Evolutionary conservation across 2,113 vertebrate genomes (phyloP), one percentile per base, ranked within the genome.

Genomic region (Cinclus cinclus): DNA sequence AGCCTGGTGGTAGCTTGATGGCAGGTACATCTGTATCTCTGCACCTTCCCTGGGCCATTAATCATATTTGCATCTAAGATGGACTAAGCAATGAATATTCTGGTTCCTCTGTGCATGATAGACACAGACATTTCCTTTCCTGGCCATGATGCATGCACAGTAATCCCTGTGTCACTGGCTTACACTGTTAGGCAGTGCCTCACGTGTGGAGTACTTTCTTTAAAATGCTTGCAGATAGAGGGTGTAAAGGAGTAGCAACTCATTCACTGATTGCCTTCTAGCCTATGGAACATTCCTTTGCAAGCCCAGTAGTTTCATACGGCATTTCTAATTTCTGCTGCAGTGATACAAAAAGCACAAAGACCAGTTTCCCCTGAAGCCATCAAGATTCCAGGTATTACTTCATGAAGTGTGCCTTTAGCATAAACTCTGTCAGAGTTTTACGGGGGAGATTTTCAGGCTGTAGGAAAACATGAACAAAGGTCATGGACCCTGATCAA

Each of bases 381-480:
- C 22, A 25, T 55, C 20, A 20, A n/a, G 31, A 27, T 63, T 37
- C 22, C 55, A 70, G 68, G 21, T 94, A 68, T 71, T 74, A 35
- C n/a, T 77, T 33, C 31, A 47, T 4, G 39, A 39, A 27, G 9
- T 3, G 7, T 77, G 46, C 46, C 35, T 71, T 70, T 25, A 55
- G 69, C 24, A n/a, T 90, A 76, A 94, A 88, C 37, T 88, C 83
- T 1, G 0, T 56, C 56, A 35, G n/a, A 59, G 28, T 73, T 92
- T 94, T 95, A 84, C 7, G 6, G 67, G 28, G 18, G 18, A 76
- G 47, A 81, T 68, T 60, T 83, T 65, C 41, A 92, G 70, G 58
- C 71, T 69, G 42, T n/a, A 79, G 53, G 37, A 95, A 91, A 80
- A 35, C 21, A 46, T 31, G 41, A 73, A 44, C 28, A 44, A 85